A percentile compares a stretch with the other conserved stretches of the same genome.
Conservation (phyloP, 2,888 invertebrate genomes). For the Lampropteryx suffumata region DNA sequence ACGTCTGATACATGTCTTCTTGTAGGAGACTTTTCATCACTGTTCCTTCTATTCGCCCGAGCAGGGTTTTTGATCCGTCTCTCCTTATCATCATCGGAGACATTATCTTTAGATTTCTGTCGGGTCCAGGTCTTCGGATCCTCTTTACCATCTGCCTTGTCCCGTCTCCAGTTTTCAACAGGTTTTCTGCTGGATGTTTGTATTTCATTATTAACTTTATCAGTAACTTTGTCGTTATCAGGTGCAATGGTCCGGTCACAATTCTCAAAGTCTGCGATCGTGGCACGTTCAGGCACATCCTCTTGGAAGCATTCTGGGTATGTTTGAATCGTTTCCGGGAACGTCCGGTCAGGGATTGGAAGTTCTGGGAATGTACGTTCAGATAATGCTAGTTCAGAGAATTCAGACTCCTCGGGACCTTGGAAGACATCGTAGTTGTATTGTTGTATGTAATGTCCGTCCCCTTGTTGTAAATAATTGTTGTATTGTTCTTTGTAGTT, state of each 20-base stretch:
- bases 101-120: conserved; percentile 62
- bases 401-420: conserved; percentile 37
- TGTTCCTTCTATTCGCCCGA: conserved; percentile 52
- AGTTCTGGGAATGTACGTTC: conserved; percentile 37
- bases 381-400: conserved; percentile 23
- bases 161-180: conserved; percentile 69
- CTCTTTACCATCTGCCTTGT: conserved; percentile 55
- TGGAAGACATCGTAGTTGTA: conserved; percentile 50
- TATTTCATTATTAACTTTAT: conserved; percentile 62
- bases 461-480: conserved; percentile 71
- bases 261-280: conserved; percentile 21
- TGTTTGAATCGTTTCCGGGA: conserved; percentile 1
- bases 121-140: conserved; percentile 61
- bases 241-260: conserved; percentile 11
- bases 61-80: conserved; percentile 43
- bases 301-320: conserved; percentile 2
- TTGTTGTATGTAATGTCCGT: conserved; percentile 69
- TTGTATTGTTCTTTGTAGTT: conserved; percentile 53
- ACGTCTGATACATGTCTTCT: conserved; percentile 67
- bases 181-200: conserved; percentile 59
- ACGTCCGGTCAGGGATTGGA: conserved; percentile 26
- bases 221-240: conserved; percentile 40
- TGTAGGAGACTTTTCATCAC: conserved; percentile 54
- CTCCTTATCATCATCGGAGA: conserved; percentile 45
- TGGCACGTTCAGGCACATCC: conserved; percentile 18